These are phyloP conservation scores for Mustelus asterias DNA, from an alignment of 2,113 vertebrate species.

Conservation along the genomic window DNA sequence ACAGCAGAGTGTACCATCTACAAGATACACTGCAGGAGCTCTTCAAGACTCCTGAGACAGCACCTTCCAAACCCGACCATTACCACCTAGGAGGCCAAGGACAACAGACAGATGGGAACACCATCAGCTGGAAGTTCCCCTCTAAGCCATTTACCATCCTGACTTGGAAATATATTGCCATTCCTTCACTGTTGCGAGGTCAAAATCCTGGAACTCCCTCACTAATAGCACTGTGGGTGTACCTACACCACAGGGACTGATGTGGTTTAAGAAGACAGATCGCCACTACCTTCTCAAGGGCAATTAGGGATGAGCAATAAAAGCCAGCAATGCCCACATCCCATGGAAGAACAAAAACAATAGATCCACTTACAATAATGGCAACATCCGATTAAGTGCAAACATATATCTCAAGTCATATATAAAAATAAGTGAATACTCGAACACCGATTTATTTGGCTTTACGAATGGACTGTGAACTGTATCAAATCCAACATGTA, in stretches of 20 bases:
- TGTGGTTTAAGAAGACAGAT: not conserved
- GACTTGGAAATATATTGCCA: not conserved
- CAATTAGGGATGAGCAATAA: no score
- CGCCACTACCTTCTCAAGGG: no score
- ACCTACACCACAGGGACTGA: not conserved
- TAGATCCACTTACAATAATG: not conserved
- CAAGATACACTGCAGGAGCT: not conserved
- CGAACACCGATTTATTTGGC: not conserved
- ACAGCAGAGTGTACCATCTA: not conserved
- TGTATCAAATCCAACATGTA: not conserved
- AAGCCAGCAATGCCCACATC: no score
- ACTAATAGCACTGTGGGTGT: not conserved
- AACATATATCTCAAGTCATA: not conserved
- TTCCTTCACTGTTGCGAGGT: not conserved
- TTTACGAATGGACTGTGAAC: not conserved
- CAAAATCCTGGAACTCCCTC: not conserved
- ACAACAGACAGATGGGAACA: not conserved
- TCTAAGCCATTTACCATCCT: not conserved
- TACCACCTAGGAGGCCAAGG: not conserved
- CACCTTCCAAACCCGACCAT: not conserved
- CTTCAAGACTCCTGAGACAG: not conserved
- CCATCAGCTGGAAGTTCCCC: not conserved
- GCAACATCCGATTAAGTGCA: not conserved
- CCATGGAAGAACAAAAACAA: no score
- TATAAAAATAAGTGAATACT: not conserved